phyloP scores from a whole-genome alignment of 2,113 vertebrate species.

The Labeo catla region DNA sequence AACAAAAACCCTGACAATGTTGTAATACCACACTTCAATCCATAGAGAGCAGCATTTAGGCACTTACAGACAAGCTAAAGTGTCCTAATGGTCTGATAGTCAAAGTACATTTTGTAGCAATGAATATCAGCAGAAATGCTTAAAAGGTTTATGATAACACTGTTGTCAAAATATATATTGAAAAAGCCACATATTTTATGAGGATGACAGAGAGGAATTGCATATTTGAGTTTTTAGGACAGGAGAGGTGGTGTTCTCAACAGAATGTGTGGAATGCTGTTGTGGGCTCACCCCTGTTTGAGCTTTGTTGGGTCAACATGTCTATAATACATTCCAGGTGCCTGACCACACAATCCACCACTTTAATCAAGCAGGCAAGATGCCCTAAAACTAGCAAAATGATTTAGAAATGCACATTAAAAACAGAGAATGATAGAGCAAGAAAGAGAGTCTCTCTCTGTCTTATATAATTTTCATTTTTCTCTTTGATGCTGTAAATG shows the following conservation, averaged over 20 bases:
- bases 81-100: neutral
- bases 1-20: neutral
- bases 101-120: neutral
- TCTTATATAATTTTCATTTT: too few relatives aligned
- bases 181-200: neutral
- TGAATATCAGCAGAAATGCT: neutral
- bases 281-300: constrained; percentile 54
- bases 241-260: constrained; percentile 48
- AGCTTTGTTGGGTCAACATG: constrained; percentile 56
- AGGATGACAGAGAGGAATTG: constrained; percentile 21
- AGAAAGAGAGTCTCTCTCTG: neutral
- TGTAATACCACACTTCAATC: neutral
- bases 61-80: neutral
- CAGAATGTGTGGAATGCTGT: constrained; percentile 67
- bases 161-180: neutral
- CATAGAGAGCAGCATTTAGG: constrained; percentile 17
- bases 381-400: constrained; percentile 28
- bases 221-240: neutral
- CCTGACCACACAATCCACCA: constrained; percentile 57
- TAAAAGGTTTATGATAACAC: neutral
- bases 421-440: neutral
- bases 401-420: neutral
- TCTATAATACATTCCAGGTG: constrained; percentile 61
- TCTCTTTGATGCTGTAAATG: neutral
- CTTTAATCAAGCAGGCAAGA: constrained; percentile 52